These are phyloP conservation scores for Coelopa frigida DNA, from an alignment of 1,140 invertebrate species.

Conservation along the genomic window DNA sequence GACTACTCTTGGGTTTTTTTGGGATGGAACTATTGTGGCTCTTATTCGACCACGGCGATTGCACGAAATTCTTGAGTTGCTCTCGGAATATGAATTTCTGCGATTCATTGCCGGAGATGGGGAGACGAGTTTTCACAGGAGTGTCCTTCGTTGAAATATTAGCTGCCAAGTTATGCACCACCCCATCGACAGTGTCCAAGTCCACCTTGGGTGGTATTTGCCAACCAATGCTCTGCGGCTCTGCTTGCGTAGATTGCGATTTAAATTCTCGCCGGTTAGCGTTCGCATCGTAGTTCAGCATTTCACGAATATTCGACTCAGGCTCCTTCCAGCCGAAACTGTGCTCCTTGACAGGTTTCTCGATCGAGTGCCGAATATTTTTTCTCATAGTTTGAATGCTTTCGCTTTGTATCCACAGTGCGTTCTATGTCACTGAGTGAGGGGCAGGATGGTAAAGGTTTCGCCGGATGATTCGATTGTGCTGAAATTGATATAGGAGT, in stretches of 20 bases:
- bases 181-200: conserved; percentile 35
- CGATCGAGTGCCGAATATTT: conserved; percentile 22
- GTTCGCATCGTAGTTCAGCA: conserved; percentile 29
- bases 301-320: conserved; percentile 33
- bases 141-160: conserved; percentile 37
- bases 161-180: conserved; percentile 26
- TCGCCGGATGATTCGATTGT: not conserved
- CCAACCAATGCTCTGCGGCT: conserved; percentile 36
- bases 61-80: conserved; percentile 28
- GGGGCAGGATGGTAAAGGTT: conserved; percentile 27
- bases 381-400: conserved; percentile 26
- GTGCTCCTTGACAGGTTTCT: conserved; percentile 24
- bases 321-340: conserved; percentile 31
- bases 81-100: conserved; percentile 38
- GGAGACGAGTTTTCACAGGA: conserved; percentile 26
- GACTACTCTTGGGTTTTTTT: conserved; percentile 15
- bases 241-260: conserved; percentile 18
- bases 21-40: too few species aligned
- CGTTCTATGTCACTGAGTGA: conserved; percentile 37
- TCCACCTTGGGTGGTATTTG: conserved; percentile 27
- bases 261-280: conserved; percentile 16
- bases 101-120: conserved; percentile 14
- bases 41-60: conserved; percentile 26
- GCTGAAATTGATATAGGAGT: conserved; percentile 8
- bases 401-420: conserved; percentile 24